Base-by-base conservation (phyloP, 2,888 invertebrate genomes). In the Drosophila pseudotakahashii region DNA sequence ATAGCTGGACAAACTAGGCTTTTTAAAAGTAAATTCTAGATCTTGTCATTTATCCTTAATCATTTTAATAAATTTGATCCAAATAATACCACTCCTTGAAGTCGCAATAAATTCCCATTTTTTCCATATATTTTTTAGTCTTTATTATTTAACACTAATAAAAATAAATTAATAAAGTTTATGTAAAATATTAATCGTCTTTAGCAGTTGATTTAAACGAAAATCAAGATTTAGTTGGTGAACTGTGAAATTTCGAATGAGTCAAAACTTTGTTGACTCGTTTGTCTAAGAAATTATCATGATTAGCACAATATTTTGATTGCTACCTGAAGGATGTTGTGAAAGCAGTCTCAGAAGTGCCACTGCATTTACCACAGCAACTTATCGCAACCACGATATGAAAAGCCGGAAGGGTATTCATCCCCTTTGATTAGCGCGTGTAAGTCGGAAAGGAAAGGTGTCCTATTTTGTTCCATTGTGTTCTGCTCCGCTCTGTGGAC, bases 381-480 rank as follows among this genome's bases (percentile, higher is more conserved):
- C 67, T 55, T 61, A 36, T 61, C 36, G 23, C 47, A 23, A 32
- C 59, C 52, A 59, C 58, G 58, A 68, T 41, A 26, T 42, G 36
- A 48, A 52, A 39, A 16, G 69, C 69, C 69, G 59, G 69, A 69
- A 69, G 69, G 69, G 23, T 52, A 42, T 70, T 68, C 69, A 70
- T 54, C 69, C 69, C 69, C 30, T 53, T 53, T 70, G 69, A 69
- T 70, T 69, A 69, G 69, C 69, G 69, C 70, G 70, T 70, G 70
- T 48, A 68, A 68, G 59, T 69, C 69, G 39, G 60, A 13, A 37
- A 47, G 58, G 36, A 37, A 47, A 52, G 36, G 5, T 16, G 41
- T 16, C 10, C 16, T 16, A 5, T 6, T 45, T 23, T 48, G 51
- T 44, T 30, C 13, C 39, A 42, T 34, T 23, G 36, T 37, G 37